phyloP scores from a whole-genome alignment of 2,888 invertebrate genomes.

The Harpagoxenus sublaevis region DNA sequence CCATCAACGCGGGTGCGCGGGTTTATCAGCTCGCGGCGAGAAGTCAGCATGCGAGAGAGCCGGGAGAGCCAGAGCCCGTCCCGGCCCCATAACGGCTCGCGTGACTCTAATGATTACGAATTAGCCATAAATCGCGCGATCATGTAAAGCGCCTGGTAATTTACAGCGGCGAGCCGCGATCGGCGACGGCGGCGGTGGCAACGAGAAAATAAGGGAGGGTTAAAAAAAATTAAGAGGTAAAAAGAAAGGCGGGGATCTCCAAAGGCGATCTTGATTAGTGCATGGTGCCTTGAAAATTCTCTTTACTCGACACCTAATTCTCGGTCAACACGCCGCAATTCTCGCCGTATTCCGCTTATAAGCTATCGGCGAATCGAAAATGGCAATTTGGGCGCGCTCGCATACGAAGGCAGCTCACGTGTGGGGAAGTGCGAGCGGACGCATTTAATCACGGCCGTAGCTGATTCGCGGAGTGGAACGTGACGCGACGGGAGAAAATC shows the following conservation, averaged over 20 bases:
- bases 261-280: constrained; percentile 2
- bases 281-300: background rate
- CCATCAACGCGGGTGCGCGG: constrained; percentile 25
- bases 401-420: constrained; percentile 36
- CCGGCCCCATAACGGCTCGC: constrained; percentile 79
- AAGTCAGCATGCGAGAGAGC: constrained; percentile 78
- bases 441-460: constrained; percentile 47
- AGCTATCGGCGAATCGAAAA: constrained; percentile 20
- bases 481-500: constrained; percentile 50
- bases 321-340: background rate
- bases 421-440: constrained; percentile 15
- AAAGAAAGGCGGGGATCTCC: background rate
- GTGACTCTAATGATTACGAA: constrained; percentile 83
- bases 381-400: background rate
- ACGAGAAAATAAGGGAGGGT: background rate
- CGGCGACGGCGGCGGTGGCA: background rate
- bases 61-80: background rate
- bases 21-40: constrained; percentile 77
- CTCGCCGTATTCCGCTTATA: background rate
- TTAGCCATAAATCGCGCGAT: constrained; percentile 83
- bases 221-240: background rate
- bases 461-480: constrained; percentile 42
- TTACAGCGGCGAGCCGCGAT: constrained; percentile 73
- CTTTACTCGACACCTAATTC: constrained; percentile 1
- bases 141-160: constrained; percentile 79